Conservation (phyloP, 1,140 invertebrate species). For the roundworm (Caenorhabditis elegans) region WBcel235 BX284603.4:4776001-4776500, state of each 20-base stretch:
- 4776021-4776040: conserved; percentile 9
- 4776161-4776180: not conserved
- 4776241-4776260: not conserved
- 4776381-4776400: conserved; percentile 24
- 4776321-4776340: conserved; percentile 18
- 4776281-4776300: too few species aligned
- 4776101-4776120: not conserved
- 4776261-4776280: too few species aligned
- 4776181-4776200: too few species aligned
- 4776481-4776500: conserved; percentile 1
- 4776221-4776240: not conserved
- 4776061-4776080: conserved; percentile 18
- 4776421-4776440: conserved; percentile 38
- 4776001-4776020: not conserved
- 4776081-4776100: not conserved
- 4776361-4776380: conserved; percentile 19
- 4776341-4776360: not conserved
- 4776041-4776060: conserved; percentile 24
- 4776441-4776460: not conserved
- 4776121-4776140: not conserved
- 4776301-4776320: too few species aligned
- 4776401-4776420: conserved; percentile 37
- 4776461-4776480: conserved; percentile 23
- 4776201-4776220: too few species aligned
- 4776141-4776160: not conserved